Evolutionary conservation across 1,140 invertebrate genomes (phyloP).

Genomic region (Lordiphosa clarofinis): DNA sequence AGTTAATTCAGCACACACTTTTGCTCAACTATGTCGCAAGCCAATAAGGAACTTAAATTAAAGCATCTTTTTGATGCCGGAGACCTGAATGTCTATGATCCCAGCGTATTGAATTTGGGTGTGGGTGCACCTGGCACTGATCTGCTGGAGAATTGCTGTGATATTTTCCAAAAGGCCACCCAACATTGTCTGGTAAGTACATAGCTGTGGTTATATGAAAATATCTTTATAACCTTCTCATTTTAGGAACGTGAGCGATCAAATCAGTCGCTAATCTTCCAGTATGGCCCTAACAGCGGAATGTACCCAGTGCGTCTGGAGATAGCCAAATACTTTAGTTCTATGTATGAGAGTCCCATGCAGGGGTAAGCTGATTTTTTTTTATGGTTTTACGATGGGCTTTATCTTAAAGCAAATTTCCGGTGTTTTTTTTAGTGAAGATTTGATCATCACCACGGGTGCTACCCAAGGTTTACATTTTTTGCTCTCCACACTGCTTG

Average conservation of each 20-base stretch:
- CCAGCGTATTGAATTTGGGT: constrained; percentile 80
- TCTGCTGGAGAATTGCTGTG: constrained; percentile 79
- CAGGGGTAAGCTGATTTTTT: constrained; percentile 57
- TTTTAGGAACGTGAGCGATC: constrained; percentile 79
- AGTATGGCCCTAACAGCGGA: constrained; percentile 82
- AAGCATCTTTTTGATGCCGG: constrained; percentile 81
- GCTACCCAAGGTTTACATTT: constrained; percentile 84
- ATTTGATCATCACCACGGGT: constrained; percentile 84
- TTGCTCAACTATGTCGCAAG: constrained; percentile 24
- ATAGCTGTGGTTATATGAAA: constrained; percentile 1
- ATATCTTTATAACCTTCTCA: constrained; percentile 14
- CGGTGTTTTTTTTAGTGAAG: constrained; percentile 78
- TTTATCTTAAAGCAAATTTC: neutral
- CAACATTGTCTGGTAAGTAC: constrained; percentile 80
- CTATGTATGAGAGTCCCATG: constrained; percentile 80
- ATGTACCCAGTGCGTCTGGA: constrained; percentile 81
- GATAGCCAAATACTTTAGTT: constrained; percentile 80
- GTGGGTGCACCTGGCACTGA: constrained; percentile 82
- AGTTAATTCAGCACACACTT: too few species aligned
- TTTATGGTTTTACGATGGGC: constrained; percentile 6
- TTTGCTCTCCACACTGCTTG: constrained; percentile 82
- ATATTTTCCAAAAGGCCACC: constrained; percentile 80
- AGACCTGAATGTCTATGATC: constrained; percentile 81
- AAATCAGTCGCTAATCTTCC: constrained; percentile 81
- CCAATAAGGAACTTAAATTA: constrained; percentile 30